A percentile compares a stretch with the other conserved stretches of the same genome.
Evolutionary conservation across 2,113 vertebrate genomes (phyloP).

Genomic region (Reinhardtius hippoglossoides): DNA sequence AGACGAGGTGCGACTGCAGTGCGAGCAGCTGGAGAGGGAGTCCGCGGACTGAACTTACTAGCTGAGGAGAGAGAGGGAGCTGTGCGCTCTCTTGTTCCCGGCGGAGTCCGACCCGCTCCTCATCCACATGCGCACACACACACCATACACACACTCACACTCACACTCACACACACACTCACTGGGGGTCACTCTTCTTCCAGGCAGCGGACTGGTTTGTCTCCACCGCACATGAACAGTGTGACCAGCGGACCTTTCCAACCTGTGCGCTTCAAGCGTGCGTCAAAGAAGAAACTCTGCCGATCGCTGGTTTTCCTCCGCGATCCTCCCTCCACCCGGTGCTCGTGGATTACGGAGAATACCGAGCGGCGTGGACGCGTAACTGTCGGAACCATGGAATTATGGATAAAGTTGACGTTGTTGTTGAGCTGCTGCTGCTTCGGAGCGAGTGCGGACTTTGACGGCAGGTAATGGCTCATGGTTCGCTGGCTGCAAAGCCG

Average conservation of each 20-base stretch:
- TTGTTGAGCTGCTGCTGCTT: constrained; percentile 82
- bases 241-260: constrained; percentile 26
- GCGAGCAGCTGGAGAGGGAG: constrained; percentile 47
- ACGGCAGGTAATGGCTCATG: constrained; percentile 86
- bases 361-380: constrained; percentile 17
- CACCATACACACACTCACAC: background rate
- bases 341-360: constrained; percentile 54
- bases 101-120: constrained; percentile 72
- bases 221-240: constrained; percentile 42
- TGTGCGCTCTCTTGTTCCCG: constrained; percentile 53
- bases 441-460: constrained; percentile 86
- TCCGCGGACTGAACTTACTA: constrained; percentile 54
- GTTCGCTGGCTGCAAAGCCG: too few species aligned
- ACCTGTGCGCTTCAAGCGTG: constrained; percentile 30
- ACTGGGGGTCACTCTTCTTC: constrained; percentile 46
- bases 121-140: constrained; percentile 17
- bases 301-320: constrained; percentile 10
- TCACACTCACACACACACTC: constrained; percentile 14
- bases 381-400: constrained; percentile 72
- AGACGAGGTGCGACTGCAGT: constrained; percentile 49
- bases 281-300: constrained; percentile 19
- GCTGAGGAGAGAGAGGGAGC: constrained; percentile 33
- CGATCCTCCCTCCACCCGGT: background rate
- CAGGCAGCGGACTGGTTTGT: constrained; percentile 40
- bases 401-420: constrained; percentile 82